phyloP scores from a whole-genome alignment of 2,113 vertebrate species.

The Eidolon helvum region DNA sequence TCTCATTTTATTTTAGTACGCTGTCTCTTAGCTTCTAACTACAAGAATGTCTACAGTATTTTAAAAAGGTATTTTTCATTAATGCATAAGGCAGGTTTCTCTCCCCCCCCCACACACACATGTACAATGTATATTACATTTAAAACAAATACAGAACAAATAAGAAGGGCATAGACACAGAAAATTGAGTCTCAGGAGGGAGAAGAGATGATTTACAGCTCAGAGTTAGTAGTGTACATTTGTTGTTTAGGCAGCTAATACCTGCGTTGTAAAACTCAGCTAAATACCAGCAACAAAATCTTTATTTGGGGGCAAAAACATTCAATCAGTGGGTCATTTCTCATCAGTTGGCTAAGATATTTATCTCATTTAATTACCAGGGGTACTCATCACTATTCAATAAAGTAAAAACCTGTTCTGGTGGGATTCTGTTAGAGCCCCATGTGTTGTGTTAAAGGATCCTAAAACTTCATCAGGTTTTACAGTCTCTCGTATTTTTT shows the following conservation, averaged over 20 bases:
- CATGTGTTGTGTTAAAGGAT: not conserved
- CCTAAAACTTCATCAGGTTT: not conserved
- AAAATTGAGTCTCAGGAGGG: not conserved
- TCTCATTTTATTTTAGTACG: not conserved
- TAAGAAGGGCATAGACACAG: not conserved
- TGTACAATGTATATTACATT: not conserved
- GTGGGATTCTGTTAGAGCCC: not conserved
- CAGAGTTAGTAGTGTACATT: no score
- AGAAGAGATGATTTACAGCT: not conserved
- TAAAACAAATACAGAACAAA: not conserved
- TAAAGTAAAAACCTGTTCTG: not conserved
- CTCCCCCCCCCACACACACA: not conserved
- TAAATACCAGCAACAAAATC: not conserved
- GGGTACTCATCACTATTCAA: no score
- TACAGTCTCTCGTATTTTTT: not conserved
- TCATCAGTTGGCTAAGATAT: not conserved
- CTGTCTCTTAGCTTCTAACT: not conserved
- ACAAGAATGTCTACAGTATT: not conserved
- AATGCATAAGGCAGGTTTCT: not conserved
- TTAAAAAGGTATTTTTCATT: not conserved
- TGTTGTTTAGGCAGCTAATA: not conserved
- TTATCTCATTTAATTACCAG: not conserved
- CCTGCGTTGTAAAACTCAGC: not conserved
- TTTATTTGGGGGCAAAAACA: not conserved
- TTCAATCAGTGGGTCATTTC: no score